Evolutionary conservation across 37 sponge, comb jelly and placozoan species (phyloP), one percentile per base, ranked within the genome.

Genomic region (Oscarella lobularis): DNA sequence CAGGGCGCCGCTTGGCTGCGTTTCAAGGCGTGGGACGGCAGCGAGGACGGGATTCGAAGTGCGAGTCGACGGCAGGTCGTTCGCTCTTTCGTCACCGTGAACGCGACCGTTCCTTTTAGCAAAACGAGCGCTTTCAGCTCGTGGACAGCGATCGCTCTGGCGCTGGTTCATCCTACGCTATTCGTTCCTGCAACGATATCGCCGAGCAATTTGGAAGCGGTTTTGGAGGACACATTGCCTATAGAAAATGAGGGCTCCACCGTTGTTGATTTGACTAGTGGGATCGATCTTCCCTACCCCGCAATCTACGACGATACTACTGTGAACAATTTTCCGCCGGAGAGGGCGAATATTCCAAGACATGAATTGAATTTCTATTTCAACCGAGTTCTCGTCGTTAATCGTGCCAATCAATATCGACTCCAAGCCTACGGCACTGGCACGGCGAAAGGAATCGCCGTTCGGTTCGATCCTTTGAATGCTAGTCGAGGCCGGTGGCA

Each of bases 1-100:
- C 88, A 88, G 30, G 93, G 89, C 32, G 84, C 86, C 2, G 84
- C 81, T 0, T 92, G 93, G 93, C 0, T 92, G 68, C 77, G 79
- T 29, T 83, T 72, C 6, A 88, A 85, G 37, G 39, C 83, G 27
- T 92, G 93, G 93, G 93, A 92, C 79, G 93, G 93, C 36, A 85
- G 81, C 35, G 3, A 32, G 31, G 89, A 85, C 77, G 93, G 84
- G 1, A 83, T 74, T 66, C 66, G 80, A n/a, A 86, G 87, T 33
- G 33, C 77, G 31, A 34, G 38, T 14, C 33, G 30, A 0, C 72
- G 77, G 39, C 41, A 80, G 4, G 86, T 86, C n/a, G n/a, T 67
- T 0, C 33, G 4, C 6, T 39, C 34, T 1, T 0, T 2, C 0
- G 84, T 84, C n/a, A 65, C 38, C 33, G 71, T 38, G 38, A 31